These are phyloP conservation scores for Ptychoptera albimana DNA, from an alignment of 2,888 invertebrate species.

Conservation along the genomic window DNA sequence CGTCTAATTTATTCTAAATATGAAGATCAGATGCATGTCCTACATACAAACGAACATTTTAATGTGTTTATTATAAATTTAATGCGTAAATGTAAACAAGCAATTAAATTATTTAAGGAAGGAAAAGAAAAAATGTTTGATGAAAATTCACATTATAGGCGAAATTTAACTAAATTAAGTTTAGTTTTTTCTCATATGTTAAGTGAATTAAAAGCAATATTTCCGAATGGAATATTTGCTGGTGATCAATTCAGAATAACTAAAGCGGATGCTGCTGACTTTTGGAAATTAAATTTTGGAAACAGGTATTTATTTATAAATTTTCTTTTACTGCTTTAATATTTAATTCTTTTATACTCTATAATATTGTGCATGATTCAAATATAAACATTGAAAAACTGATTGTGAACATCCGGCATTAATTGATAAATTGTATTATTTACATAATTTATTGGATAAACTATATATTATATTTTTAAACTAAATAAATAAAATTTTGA, in stretches of 20 bases:
- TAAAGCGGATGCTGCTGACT: conserved; percentile 96
- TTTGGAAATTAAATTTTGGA: conserved; percentile 92
- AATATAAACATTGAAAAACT: too few relatives aligned
- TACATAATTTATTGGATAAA: too few relatives aligned
- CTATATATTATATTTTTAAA: too few relatives aligned
- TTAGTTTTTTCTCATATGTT: conserved; percentile 99
- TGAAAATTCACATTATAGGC: conserved; percentile 82
- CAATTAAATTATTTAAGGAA: conserved; percentile 95
- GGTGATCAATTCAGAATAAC: conserved; percentile 98
- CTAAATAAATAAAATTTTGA: too few relatives aligned
- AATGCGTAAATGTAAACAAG: conserved; percentile 97
- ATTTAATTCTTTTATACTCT: too few relatives aligned
- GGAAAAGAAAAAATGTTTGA: conserved; percentile 98
- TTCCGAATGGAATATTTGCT: conserved; percentile 89
- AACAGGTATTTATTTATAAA: conserved; percentile 56
- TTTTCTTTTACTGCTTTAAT: too few relatives aligned
- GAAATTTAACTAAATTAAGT: conserved; percentile 94
- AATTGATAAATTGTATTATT: too few relatives aligned
- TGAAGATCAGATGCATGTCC: conserved; percentile 83
- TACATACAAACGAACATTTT: conserved; percentile 93
- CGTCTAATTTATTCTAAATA: conserved; percentile 90
- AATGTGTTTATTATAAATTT: conserved; percentile 95
- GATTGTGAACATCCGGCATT: too few relatives aligned
- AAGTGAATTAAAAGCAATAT: conserved; percentile 95
- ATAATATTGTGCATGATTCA: too few relatives aligned